These are phyloP conservation scores for Trichechus manatus DNA, from an alignment of 2,113 vertebrate species.

Conservation along the genomic window DNA sequence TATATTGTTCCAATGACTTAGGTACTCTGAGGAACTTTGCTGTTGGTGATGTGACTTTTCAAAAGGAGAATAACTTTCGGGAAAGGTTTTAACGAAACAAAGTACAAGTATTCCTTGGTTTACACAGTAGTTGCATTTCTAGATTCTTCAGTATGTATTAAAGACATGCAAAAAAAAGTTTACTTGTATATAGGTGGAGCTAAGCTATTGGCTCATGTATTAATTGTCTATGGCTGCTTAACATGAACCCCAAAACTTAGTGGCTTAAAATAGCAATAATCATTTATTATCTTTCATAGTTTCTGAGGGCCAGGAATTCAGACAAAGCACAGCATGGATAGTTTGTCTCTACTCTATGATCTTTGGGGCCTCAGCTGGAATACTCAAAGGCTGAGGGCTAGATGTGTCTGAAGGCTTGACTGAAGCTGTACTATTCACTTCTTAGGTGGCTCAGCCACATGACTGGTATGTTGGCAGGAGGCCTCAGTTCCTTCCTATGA, in stretches of 20 bases:
- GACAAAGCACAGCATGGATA: neutral
- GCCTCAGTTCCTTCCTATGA: neutral
- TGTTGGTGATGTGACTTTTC: neutral
- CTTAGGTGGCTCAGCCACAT: neutral
- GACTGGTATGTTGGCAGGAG: too few species aligned
- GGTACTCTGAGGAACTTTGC: neutral
- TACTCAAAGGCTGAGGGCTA: neutral
- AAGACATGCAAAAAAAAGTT: neutral
- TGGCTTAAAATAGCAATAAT: neutral
- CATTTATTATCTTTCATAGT: neutral
- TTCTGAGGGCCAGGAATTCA: neutral
- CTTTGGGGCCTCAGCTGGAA: neutral
- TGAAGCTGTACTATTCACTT: neutral
- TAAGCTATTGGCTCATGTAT: neutral
- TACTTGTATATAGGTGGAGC: neutral
- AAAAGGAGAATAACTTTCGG: constrained; percentile 11
- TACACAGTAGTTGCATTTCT: neutral
- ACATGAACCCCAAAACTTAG: neutral
- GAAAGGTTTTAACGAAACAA: neutral
- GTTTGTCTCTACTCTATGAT: neutral
- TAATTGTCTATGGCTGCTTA: neutral
- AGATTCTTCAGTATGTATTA: neutral
- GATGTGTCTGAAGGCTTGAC: neutral
- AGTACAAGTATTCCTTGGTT: neutral
- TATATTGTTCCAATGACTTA: neutral